Base-by-base conservation (phyloP, 2,113 vertebrate genomes). In the Oncorhynchus kisutch region DNA sequence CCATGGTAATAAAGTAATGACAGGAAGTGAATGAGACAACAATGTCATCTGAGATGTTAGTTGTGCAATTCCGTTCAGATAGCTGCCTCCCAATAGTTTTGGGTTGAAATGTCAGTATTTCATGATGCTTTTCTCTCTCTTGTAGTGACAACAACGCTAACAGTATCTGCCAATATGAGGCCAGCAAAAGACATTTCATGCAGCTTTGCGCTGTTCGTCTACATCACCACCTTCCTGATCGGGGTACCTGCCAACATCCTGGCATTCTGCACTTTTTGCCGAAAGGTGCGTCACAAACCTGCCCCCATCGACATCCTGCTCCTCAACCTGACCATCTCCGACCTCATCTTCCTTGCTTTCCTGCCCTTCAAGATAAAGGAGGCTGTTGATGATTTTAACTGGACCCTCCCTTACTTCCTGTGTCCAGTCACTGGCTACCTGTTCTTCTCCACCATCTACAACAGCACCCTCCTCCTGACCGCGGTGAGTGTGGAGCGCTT, bases 401-500 rank as follows among this genome's bases (percentile, higher is more conserved):
- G 59, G 59, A 62, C 1, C 29, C 66, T 34, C 4, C 9, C 25
- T 34, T 34, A 5, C 71, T 51, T 45, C 22, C 22, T 48, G 20
- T 48, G 39, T 70, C 34, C 27, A 5, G 4, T 77, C 2, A 45
- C 25, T 11, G 16, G 62, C 1, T 75, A 80, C 22, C 39, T 70
- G 16, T 82, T 76, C 74, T 91, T 87, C 66, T 86, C 86, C 31
- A 88, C 88, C 70, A 57, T 92, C 76, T 92, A 91, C 16, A 86
- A 89, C 57, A 88, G 84, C 1, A 83, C 82, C 13, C 82, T 91
- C 16, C 84, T 88, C 78, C 84, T 91, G 69, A 70, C 84, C 0
- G 81, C 87, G 0, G 89, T 93, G 31, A 92, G 92, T 16, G 20
- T 86, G 0, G 91, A 93, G 65, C 77, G 92, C 16, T 89, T 88